These are phyloP conservation scores for Margaritifera margaritifera DNA, from an alignment of 2,888 invertebrate genomes.

Conservation along the genomic window DNA sequence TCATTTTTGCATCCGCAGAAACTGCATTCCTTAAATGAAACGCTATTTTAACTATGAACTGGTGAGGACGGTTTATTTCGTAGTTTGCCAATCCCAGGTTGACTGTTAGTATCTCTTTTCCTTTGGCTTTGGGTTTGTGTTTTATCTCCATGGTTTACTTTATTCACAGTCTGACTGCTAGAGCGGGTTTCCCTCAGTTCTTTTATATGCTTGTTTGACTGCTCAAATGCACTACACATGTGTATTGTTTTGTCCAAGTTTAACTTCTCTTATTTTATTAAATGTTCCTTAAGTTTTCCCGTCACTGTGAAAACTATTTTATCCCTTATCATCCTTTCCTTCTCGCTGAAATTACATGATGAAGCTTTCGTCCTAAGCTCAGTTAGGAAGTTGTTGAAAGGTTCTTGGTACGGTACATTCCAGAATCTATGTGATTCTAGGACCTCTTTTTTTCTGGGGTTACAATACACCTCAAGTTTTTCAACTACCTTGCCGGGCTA, in stretches of 20 bases:
- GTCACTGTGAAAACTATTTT: constrained; percentile 31
- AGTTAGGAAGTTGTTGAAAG: constrained; percentile 30
- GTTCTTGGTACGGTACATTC: constrained; percentile 12
- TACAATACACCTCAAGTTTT: constrained; percentile 32
- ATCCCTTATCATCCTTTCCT: constrained; percentile 35
- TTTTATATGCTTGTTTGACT: constrained; percentile 30
- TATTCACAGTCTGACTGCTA: not conserved
- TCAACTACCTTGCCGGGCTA: constrained; percentile 17
- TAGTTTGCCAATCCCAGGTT: constrained; percentile 16
- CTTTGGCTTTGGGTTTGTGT: not conserved
- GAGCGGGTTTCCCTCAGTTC: constrained; percentile 17
- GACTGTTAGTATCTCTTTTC: constrained; percentile 2
- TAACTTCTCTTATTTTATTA: constrained; percentile 27
- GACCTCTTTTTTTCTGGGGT: constrained; percentile 30
- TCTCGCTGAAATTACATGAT: constrained; percentile 30
- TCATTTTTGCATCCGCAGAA: constrained; percentile 18
- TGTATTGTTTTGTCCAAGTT: constrained; percentile 21
- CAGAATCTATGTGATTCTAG: constrained; percentile 33
- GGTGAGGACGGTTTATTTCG: too few relatives aligned
- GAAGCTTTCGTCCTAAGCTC: constrained; percentile 21
- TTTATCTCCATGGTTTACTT: not conserved
- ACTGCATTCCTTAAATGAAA: constrained; percentile 39
- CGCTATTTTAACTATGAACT: too few relatives aligned
- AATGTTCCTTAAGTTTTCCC: constrained; percentile 29
- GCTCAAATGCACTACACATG: constrained; percentile 28